Percentiles rank a stretch among this genome's conserved stretches.
These are phyloP conservation scores for Philaethria dido DNA, from an alignment of 2,888 invertebrate genomes.

Conservation along the genomic window DNA sequence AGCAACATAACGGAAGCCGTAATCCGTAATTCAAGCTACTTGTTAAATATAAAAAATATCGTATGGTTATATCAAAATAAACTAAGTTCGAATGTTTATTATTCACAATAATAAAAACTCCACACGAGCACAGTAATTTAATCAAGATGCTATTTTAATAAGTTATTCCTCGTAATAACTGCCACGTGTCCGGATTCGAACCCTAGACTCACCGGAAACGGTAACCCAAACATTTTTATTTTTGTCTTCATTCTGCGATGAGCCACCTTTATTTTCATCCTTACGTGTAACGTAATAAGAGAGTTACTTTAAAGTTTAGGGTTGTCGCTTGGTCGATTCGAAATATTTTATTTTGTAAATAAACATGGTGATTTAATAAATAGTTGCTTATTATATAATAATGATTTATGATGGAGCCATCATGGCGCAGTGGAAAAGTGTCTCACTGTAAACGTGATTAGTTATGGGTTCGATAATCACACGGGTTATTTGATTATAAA, in stretches of 20 bases:
- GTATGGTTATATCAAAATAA: slow-evolving; percentile 12
- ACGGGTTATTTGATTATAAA: too few species aligned
- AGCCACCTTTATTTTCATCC: slow-evolving; percentile 29
- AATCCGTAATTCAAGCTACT: neutral
- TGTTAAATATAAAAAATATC: neutral
- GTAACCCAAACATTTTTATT: slow-evolving; percentile 83
- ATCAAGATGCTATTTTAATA: slow-evolving; percentile 77
- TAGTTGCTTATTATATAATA: neutral
- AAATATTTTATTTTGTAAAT: neutral
- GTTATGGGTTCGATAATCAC: too few species aligned
- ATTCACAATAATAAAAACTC: slow-evolving; percentile 20
- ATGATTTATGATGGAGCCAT: too few species aligned
- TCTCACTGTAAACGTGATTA: too few species aligned
- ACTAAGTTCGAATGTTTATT: slow-evolving; percentile 9
- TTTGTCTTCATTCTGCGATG: slow-evolving; percentile 72
- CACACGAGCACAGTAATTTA: slow-evolving; percentile 57
- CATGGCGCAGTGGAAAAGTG: too few species aligned
- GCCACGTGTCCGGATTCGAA: slow-evolving; percentile 73
- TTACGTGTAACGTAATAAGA: slow-evolving; percentile 23
- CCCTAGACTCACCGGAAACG: slow-evolving; percentile 76
- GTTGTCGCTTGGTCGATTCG: neutral
- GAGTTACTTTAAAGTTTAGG: slow-evolving; percentile 6
- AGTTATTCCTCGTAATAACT: slow-evolving; percentile 76
- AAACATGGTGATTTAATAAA: neutral
- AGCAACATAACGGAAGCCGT: neutral